These are phyloP conservation scores for Montipora efflorescens DNA, from an alignment of 64 coral and sea anemone species.

Conservation along the genomic window DNA sequence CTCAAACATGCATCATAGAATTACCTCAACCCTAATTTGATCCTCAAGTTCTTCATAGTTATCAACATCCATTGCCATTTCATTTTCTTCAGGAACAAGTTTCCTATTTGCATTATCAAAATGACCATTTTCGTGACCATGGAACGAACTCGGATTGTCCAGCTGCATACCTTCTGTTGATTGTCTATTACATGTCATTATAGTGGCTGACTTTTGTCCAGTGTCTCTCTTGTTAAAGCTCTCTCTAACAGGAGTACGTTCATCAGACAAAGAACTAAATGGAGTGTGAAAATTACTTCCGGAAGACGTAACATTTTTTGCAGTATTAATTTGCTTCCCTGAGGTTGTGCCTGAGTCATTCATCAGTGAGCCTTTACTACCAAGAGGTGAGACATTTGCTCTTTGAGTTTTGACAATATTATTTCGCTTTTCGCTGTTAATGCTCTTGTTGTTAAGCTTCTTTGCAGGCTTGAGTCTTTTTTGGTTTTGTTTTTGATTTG, in stretches of 20 bases:
- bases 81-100: neutral
- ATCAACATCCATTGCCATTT: constrained; percentile 87
- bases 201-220: neutral
- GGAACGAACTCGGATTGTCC: neutral
- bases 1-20: too few species aligned
- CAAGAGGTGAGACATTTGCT: neutral
- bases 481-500: neutral
- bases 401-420: neutral
- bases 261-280: constrained; percentile 1
- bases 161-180: constrained; percentile 8
- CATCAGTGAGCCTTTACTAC: neutral
- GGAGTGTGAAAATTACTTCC: neutral
- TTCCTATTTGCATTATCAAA: neutral
- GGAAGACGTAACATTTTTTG: neutral
- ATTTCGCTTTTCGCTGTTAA: neutral
- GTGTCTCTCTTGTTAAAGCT: constrained; percentile 14
- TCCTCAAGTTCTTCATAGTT: constrained; percentile 81
- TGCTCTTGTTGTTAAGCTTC: neutral
- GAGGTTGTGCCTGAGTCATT: neutral
- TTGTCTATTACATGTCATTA: neutral
- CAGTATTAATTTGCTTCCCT: neutral
- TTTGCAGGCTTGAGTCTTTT: neutral
- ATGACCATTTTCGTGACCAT: neutral
- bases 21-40: constrained; percentile 76
- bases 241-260: neutral